Evolutionary conservation across 2,888 invertebrate genomes (phyloP).

Genomic region (Drosophila pegasa): DNA sequence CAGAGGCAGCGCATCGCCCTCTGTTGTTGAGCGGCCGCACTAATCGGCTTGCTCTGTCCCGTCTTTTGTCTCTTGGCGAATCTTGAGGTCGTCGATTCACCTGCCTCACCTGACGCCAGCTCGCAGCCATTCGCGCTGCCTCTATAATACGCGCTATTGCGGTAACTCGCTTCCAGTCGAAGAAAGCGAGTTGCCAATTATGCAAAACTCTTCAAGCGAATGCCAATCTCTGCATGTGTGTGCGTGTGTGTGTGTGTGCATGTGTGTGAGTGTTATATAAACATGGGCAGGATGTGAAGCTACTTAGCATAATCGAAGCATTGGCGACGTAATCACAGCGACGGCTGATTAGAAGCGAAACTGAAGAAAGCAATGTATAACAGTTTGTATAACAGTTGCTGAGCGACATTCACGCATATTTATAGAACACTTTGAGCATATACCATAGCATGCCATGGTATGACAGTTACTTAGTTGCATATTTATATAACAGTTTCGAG

Average conservation of each 20-base stretch:
- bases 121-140: not conserved
- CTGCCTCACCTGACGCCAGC: not conserved
- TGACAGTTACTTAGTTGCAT: no score
- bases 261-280: slow-evolving; percentile 62
- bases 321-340: slow-evolving; percentile 62
- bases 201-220: slow-evolving; percentile 50
- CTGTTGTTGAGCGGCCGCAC: not conserved
- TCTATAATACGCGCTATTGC: slow-evolving; percentile 11
- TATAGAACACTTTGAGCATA: not conserved
- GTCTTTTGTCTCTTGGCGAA: slow-evolving; percentile 4
- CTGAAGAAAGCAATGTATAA: slow-evolving; percentile 5
- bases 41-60: not conserved
- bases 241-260: slow-evolving; percentile 10
- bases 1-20: not conserved
- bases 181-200: slow-evolving; percentile 54
- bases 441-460: no score
- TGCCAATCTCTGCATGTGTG: slow-evolving; percentile 21
- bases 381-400: not conserved
- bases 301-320: slow-evolving; percentile 63
- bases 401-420: not conserved
- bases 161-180: slow-evolving; percentile 16
- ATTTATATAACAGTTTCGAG: not conserved
- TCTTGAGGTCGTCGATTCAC: slow-evolving; percentile 18
- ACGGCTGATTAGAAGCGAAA: slow-evolving; percentile 6
- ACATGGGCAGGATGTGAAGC: slow-evolving; percentile 60